Base-by-base conservation (phyloP, 2,888 invertebrate species). In the Toxonevra muliebris region DNA sequence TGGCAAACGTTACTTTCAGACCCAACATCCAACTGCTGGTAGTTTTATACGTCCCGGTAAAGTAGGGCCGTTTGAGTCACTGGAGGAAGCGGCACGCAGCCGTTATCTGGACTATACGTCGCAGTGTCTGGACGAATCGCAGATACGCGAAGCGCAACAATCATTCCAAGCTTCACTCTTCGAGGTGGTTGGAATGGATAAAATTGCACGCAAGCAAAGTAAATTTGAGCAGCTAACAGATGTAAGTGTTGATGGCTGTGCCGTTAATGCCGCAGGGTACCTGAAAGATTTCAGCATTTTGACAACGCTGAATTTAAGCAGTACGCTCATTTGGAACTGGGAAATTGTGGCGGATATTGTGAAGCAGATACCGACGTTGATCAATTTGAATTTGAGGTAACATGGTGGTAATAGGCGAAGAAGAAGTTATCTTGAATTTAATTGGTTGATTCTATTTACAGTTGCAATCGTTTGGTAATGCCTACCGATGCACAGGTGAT, bases 181-280 rank as follows among this genome's bases (percentile, higher is more conserved):
- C 62, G 93, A 96, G 85, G 90, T 96, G 87, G 94, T 97, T 64
- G 97, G 97, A 13, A 94, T 96, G 86, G 93, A 95, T 71, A 93
- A 94, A 86, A 90, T 96, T 62, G 89, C 89, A 48, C 86, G 87
- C 30, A 88, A 88, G 75, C 91, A 91, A 79, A 83, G 85, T 67
- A 82, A 80, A 68, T 81, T 84, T 40, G 85, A 84, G 45, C 81
- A 85, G 64, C 70, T 86, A 8, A 74, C 73, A 9, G 85, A 85
- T 61, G 78, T 86, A 0, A 80, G 81, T 59, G 82, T 84, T 0
- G 81, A 82, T 43, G 77, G 80, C 64, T 83, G 83, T 12, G 78
- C 79, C n/a, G 88, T 96, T 0, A 89, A 89, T 64, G 86, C 87
- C 59, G 88, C 91, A 4, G 94, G 93, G 0, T 87, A 88, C 71